Conservation (phyloP, 2,797 vertebrate genomes). For the Spea hammondii region DNA sequence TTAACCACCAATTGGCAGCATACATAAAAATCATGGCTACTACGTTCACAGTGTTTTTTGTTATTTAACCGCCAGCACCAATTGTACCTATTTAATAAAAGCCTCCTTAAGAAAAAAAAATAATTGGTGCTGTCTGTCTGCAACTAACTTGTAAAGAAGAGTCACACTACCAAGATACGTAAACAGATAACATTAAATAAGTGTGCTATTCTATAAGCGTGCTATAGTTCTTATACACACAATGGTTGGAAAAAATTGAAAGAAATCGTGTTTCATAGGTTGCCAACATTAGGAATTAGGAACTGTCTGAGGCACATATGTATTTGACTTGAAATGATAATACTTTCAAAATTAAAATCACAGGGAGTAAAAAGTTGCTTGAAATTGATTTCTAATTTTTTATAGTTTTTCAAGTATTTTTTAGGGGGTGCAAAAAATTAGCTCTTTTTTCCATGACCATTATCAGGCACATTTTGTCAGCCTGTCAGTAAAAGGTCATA, state of each 20-base stretch:
- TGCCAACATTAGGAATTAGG: slow-evolving; percentile 3
- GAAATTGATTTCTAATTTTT: neutral
- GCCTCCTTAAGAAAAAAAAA: slow-evolving; percentile 1
- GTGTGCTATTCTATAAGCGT: slow-evolving; percentile 19
- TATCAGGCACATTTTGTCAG: no score
- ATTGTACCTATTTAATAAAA: neutral
- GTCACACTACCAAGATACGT: slow-evolving; percentile 14
- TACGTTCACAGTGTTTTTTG: neutral
- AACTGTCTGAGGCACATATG: neutral
- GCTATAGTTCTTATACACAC: neutral
- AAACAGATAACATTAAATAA: slow-evolving; percentile 27
- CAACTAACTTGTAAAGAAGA: slow-evolving; percentile 21
- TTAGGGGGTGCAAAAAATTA: neutral
- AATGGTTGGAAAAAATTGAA: slow-evolving; percentile 4
- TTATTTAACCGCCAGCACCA: neutral
- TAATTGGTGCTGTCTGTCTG: slow-evolving; percentile 1
- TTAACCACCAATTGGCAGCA: neutral
- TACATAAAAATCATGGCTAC: neutral
- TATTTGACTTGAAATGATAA: neutral
- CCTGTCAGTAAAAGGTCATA: no score
- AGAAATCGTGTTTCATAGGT: slow-evolving; percentile 16
- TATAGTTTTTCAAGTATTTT: neutral
- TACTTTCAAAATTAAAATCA: no score
- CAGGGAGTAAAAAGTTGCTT: neutral
- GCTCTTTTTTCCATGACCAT: no score